These are phyloP conservation scores for Drosophila chauvacae DNA, from an alignment of 1,140 invertebrate genomes.

Conservation along the genomic window DNA sequence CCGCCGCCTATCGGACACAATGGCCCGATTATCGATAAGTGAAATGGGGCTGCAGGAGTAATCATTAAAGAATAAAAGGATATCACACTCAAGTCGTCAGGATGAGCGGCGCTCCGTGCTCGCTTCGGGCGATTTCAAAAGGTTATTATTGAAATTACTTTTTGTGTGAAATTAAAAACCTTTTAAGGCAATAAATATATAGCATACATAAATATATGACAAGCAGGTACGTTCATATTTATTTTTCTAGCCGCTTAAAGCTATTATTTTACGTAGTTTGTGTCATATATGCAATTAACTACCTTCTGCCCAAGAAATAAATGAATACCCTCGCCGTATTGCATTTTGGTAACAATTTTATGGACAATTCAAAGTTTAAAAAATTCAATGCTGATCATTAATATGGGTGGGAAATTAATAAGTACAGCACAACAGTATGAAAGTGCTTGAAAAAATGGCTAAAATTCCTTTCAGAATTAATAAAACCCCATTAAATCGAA, in stretches of 20 bases:
- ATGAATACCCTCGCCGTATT: too few species aligned
- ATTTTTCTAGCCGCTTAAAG: neutral
- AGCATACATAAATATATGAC: neutral
- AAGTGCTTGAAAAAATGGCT: neutral
- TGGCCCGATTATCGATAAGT: constrained; percentile 47
- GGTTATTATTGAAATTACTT: constrained; percentile 24
- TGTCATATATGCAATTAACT: neutral
- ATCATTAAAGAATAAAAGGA: constrained; percentile 49
- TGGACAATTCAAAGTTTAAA: too few species aligned
- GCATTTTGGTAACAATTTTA: too few species aligned
- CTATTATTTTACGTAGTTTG: neutral
- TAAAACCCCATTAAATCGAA: neutral
- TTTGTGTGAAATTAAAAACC: constrained; percentile 16
- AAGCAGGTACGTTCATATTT: neutral
- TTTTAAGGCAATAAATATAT: neutral
- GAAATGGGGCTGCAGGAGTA: constrained; percentile 49
- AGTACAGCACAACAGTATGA: too few species aligned
- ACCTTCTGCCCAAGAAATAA: too few species aligned
- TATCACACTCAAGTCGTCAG: constrained; percentile 22
- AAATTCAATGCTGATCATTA: too few species aligned
- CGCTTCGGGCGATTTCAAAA: constrained; percentile 9
- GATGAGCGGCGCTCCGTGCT: neutral
- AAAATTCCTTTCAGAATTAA: neutral
- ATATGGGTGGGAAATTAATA: too few species aligned
- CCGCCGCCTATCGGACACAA: constrained; percentile 47